A percentile compares a stretch with the other conserved stretches of the same genome.
phyloP scores from a whole-genome alignment of 2,113 vertebrate species.

The Tachysurus fulvidraco region DNA sequence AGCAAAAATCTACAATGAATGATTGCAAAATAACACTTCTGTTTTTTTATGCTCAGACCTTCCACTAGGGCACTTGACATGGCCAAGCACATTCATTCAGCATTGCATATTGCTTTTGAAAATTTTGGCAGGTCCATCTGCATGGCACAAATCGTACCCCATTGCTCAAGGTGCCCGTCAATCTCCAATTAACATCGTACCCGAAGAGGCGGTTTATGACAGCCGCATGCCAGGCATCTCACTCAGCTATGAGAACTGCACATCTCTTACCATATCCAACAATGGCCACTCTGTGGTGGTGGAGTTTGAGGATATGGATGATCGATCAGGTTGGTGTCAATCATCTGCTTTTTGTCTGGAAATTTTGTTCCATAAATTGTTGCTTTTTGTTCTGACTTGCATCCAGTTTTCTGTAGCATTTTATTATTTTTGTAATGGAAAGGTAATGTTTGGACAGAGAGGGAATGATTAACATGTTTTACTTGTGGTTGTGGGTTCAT shows the following conservation, averaged over 20 bases:
- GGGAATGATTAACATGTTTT: too few species aligned
- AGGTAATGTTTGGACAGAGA: not conserved
- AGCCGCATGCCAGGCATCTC: constrained; percentile 75
- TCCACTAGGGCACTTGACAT: not conserved
- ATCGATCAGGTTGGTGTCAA: constrained; percentile 80
- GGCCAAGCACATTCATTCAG: not conserved
- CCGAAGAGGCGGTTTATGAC: constrained; percentile 79
- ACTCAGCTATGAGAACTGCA: constrained; percentile 82
- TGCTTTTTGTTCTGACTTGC: not conserved
- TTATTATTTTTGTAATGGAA: not conserved
- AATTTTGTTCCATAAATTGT: not conserved
- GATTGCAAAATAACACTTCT: not conserved
- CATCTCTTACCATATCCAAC: constrained; percentile 85
- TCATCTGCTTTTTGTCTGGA: not conserved
- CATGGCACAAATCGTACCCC: constrained; percentile 87
- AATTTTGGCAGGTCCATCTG: constrained; percentile 78
- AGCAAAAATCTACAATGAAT: too few species aligned
- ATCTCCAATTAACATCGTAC: constrained; percentile 91
- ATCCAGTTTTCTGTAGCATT: not conserved
- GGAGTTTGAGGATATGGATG: constrained; percentile 87
- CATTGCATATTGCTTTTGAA: not conserved
- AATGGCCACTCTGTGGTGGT: constrained; percentile 93
- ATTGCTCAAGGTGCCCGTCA: constrained; percentile 85
- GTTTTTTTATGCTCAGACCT: not conserved
- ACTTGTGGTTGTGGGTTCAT: too few species aligned